Evolutionary conservation across 1,140 invertebrate species (phyloP), one percentile per base, ranked within the genome.

Genomic region (Polypedilum pembai): DNA sequence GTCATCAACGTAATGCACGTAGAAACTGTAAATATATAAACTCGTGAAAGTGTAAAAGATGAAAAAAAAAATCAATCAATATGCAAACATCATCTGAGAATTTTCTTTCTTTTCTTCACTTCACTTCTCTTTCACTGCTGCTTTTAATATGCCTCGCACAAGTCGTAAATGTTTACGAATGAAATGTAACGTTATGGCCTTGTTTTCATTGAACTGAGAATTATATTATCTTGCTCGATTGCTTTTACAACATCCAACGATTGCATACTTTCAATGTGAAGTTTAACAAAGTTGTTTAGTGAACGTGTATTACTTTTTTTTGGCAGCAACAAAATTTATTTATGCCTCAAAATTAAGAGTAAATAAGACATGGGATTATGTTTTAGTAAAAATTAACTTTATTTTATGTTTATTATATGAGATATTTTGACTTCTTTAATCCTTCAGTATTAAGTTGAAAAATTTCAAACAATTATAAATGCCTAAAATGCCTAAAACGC

Each of bases 111-210:
- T 12, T 15, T 56, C 45, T 56, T 56, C 45, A 56, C 15, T 56
- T 56, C n/a, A 4, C 45, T 56, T 56, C 24, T 3, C n/a, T 33
- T 33, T 33, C 24, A 15, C 15, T 56, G 12, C 7, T 56, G 1
- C 45, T 15, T 56, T 56, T 56, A 56, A 56, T 56, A 15, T 56
- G 45, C 45, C 10, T 56, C 45, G 12, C 12, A 56, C 41, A 56
- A 15, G 45, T 56, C 45, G 45, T 56, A 56, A 56, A 56, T 56
- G 45, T 56, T 56, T 56, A 56, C 45, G 45, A 56, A 56, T 56
- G 10, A 56, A 56, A 56, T 56, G 45, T 15, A 15, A 15, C 45
- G 8, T 56, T 15, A 56, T 56, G n/a, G 45, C 45, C 45, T 12
- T 56, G 45, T 15, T n/a, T 56, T 56, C 45, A n/a, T 12, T 56